These are phyloP conservation scores for Metallyticus violacea DNA, from an alignment of 2,888 invertebrate genomes.

Conservation along the genomic window DNA sequence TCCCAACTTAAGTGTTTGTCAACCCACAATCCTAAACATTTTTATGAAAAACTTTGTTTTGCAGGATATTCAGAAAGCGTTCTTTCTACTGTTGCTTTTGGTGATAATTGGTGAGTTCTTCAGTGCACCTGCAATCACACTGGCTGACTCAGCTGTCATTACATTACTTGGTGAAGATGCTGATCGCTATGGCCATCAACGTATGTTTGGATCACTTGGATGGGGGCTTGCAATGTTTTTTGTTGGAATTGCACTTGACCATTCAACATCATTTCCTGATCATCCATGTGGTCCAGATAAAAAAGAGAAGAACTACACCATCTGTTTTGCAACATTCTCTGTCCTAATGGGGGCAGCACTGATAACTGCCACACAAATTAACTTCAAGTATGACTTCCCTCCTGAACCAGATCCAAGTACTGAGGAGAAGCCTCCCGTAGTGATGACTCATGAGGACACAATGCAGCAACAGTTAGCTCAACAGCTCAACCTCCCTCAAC, in stretches of 20 bases:
- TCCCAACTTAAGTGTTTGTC: no score
- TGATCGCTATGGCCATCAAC: conserved; percentile 89
- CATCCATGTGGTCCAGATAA: conserved; percentile 87
- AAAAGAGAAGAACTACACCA: conserved; percentile 96
- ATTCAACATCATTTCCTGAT: conserved; percentile 91
- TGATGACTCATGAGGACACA: conserved; percentile 66
- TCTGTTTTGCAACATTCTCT: conserved; percentile 97
- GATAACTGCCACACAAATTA: conserved; percentile 85
- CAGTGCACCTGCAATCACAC: conserved; percentile 90
- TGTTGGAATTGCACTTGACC: conserved; percentile 93
- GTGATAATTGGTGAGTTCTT: conserved; percentile 98
- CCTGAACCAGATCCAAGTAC: conserved; percentile 5
- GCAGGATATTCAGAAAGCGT: conserved; percentile 90
- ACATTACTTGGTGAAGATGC: conserved; percentile 86
- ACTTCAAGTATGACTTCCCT: conserved; percentile 47
- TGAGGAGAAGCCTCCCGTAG: conserved; percentile 44
- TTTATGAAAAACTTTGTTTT: no score
- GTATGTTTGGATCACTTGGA: conserved; percentile 97
- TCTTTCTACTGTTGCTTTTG: conserved; percentile 87
- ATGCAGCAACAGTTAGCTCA: conserved; percentile 81
- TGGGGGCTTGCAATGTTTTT: conserved; percentile 99
- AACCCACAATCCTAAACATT: no score
- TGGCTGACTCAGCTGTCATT: conserved; percentile 90
- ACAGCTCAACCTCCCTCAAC: conserved; percentile 76
- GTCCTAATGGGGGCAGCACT: conserved; percentile 94